Evolutionary conservation across 2,797 vertebrate genomes (phyloP), one percentile per base, ranked within the genome.

Genomic region (Crocidura indochinensis): DNA sequence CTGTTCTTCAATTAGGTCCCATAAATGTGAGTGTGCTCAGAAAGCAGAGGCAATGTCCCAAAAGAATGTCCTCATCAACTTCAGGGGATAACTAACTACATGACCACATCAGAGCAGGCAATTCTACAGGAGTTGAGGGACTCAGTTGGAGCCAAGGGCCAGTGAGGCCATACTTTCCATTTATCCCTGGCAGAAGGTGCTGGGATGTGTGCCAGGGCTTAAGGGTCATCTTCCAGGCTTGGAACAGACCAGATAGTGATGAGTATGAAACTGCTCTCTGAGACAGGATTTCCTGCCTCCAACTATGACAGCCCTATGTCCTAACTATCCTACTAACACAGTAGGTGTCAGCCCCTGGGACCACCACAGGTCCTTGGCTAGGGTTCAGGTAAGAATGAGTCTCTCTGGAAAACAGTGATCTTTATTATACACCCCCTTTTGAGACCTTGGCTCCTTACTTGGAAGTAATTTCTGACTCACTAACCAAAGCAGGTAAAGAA

Each of bases 1-100:
- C 65, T 81, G 26, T 68, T 84, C 79, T 65, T 89, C 85, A 92
- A 91, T 83, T 86, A 95, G 95, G 94, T 95, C 94, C 84, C 60
- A 56, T 77, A 89, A 84, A 81, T 94, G 73, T 69, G 72, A 87
- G 87, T 38, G 64, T 82, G 76, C 68, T 46, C 6, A 2, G 27
- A 73, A 77, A 84, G 60, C 87, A 92, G 87, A 84, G 82, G 44
- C 47, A 47, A 22, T 73, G 76, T 69, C 87, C 56, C 77, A 31
- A 2, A 68, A 22, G 26, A 84, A 90, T 10, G 38, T 75, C 69
- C 29, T 75, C 73, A 69, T 38, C 94, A 91, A 72, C 76, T 6
- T 53, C 65, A 67, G 80, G 44, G 60, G 24, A 53, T 12, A 72
- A 56, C 17, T 90, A 38, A 88, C 73, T 91, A 76, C 74, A 76